Evolutionary conservation across 2,888 invertebrate species (phyloP).

Genomic region (Tinea semifulvella): DNA sequence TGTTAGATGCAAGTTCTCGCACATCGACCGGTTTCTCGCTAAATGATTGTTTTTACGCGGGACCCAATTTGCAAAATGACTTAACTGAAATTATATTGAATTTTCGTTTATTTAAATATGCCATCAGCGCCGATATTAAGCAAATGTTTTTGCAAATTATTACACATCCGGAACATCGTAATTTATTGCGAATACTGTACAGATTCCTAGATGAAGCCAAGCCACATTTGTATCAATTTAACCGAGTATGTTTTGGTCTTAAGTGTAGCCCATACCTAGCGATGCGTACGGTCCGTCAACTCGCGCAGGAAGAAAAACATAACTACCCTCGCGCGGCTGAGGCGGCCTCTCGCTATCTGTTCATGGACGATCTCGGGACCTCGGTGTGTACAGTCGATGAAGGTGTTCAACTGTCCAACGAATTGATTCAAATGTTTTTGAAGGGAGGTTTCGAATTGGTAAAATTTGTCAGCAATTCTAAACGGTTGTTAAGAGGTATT

Average conservation of each 20-base stretch:
- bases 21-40: conserved; percentile 16
- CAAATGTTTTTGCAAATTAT: conserved; percentile 12
- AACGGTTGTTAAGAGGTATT: too few relatives aligned
- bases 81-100: conserved; percentile 6
- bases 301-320: too few relatives aligned
- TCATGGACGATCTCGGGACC: too few relatives aligned
- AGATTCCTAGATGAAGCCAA: conserved; percentile 14
- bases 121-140: conserved; percentile 10
- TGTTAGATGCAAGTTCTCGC: conserved; percentile 14
- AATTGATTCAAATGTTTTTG: too few relatives aligned
- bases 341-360: too few relatives aligned
- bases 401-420: too few relatives aligned
- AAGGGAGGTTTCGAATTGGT: too few relatives aligned
- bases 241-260: conserved; percentile 19
- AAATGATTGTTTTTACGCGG: conserved; percentile 18
- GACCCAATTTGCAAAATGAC: conserved; percentile 16
- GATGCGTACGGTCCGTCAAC: conserved; percentile 17
- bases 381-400: too few relatives aligned
- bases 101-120: conserved; percentile 11
- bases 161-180: conserved; percentile 7
- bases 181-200: conserved; percentile 18
- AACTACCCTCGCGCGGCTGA: too few relatives aligned
- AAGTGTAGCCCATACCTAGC: conserved; percentile 17
- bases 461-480: too few relatives aligned
- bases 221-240: conserved; percentile 16